Base-by-base conservation (phyloP, 2,113 vertebrate genomes). In the Arothron firmamentum region DNA sequence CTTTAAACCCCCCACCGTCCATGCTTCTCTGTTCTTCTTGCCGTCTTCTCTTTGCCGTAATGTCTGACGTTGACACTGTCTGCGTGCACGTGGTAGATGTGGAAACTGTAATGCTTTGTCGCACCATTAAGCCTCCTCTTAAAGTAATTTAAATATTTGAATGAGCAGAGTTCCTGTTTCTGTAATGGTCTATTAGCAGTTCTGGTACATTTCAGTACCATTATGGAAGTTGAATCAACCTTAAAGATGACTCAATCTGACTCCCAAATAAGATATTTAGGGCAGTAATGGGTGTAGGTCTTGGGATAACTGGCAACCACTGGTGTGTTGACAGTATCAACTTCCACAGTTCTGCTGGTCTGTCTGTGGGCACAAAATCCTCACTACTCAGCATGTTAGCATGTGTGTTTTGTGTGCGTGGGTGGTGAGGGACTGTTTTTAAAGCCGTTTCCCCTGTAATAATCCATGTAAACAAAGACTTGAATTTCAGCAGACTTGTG, bases 1-100 rank as follows among this genome's bases (percentile, higher is more conserved):
- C 90, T 91, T 90, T 90, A 87, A 91, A 90, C 78, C 75, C 72
- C 60, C 63, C 70, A 55, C 55, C 46, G 55, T 71, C 66, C 71
- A 62, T 80, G 52, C 63, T 46, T 56, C 31, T 69, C 43, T 21
- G 48, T 62, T 48, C 65, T n/a, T 62, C 63, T 67, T 31, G 58
- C 66, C 74, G 55, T 77, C 78, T 74, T 70, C 56, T 59, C 55
- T 64, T 84, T 83, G 78, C 72, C 48, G 59, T 77, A 79, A 71
- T 51, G 31, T 59, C 53, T 57, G 56, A 76, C 3, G 9, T 74
- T 13, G 45, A 52, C 58, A 47, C 54, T 67, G 64, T 5, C 46
- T 46, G 60, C 67, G 70, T 74, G 67, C 65, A 45, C 67, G 16
- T 45, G 43, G 43, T 43, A 7, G 42, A 7, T 43, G 42, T 43